phyloP scores from a whole-genome alignment of 2,888 invertebrate genomes.

The Stenoptilia bipunctidactyla region DNA sequence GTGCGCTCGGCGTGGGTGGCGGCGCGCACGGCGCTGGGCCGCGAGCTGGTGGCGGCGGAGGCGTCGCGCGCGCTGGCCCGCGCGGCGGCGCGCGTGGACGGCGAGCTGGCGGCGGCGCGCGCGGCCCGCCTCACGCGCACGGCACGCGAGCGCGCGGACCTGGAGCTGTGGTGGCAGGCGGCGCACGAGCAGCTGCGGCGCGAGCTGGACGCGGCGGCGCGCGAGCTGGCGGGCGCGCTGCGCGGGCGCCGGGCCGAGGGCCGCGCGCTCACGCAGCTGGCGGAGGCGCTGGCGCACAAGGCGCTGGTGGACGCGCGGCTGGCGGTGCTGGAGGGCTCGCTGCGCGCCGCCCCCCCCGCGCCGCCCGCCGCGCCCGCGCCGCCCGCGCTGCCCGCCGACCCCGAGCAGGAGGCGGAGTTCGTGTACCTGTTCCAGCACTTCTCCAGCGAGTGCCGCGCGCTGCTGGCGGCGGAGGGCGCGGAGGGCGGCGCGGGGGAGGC shows the following conservation, averaged over 20 bases:
- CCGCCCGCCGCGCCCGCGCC: constrained; percentile 21
- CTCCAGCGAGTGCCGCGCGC: constrained; percentile 73
- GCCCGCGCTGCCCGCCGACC: constrained; percentile 66
- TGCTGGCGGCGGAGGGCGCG: constrained; percentile 70
- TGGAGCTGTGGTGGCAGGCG: constrained; percentile 82
- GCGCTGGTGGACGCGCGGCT: constrained; percentile 83
- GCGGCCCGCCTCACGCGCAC: constrained; percentile 73
- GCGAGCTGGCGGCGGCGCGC: constrained; percentile 68
- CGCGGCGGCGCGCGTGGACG: constrained; percentile 76
- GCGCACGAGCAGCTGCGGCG: constrained; percentile 78
- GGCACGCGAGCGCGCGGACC: constrained; percentile 76
- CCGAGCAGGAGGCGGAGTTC: constrained; percentile 76
- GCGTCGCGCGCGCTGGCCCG: constrained; percentile 80
- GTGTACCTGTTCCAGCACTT: constrained; percentile 75
- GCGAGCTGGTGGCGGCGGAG: constrained; percentile 82
- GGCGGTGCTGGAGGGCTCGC: constrained; percentile 74
- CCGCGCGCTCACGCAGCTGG: constrained; percentile 72
- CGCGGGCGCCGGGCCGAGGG: constrained; percentile 29
- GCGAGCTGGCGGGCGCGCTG: constrained; percentile 70
- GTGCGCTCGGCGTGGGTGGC: constrained; percentile 82
- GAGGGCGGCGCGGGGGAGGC: constrained; percentile 67
- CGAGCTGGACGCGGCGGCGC: constrained; percentile 79
- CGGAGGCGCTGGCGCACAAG: constrained; percentile 80
- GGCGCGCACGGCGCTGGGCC: constrained; percentile 81
- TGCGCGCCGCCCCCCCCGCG: constrained; percentile 37